Base-by-base conservation (phyloP, 2,888 invertebrate genomes). In the Sialis lutaria region DNA sequence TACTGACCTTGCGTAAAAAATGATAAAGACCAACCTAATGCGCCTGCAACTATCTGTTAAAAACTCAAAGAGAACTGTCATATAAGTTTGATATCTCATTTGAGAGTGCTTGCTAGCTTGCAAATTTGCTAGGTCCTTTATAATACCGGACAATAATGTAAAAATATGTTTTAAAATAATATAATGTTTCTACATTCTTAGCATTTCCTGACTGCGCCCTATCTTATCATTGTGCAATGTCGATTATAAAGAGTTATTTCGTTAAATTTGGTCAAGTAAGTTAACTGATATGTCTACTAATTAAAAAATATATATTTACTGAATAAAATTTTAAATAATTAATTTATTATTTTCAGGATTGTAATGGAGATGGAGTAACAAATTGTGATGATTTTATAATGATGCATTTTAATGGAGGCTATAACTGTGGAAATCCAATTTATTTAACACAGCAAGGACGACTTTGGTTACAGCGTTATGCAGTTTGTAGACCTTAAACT, bases 371-470 rank as follows among this genome's bases (percentile, higher is more conserved):
- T 56, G 75, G 75, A 1, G 68, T 74, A 1, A 75, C 78, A 0
- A 66, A 78, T 59, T 79, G 79, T 53, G 69, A 68, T 54, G 80
- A 80, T 61, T 78, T 69, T 61, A 73, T 75, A 60, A 70, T 75
- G 69, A 73, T 77, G 49, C 75, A 77, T 60, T 73, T 71, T 59
- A 70, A 76, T 56, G 75, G 76, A 0, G 72, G 72, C 0, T 61
- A 64, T 34, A 67, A 67, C 7, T 77, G 77, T 56, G 58, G 65
- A 5, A 60, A 59, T 2, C 64, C 71, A 1, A 48, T 62, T 35
- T 50, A 54, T 12, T 50, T 57, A 42, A 57, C 53, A 40, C 55
- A 54, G 8, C 51, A 55, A 9, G 73, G 73, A 1, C 52, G 57
- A 33, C 56, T 58, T 6, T 64, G 69, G 58, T 58, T 70, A 2